These are phyloP conservation scores for Meghimatium bilineatum DNA, from an alignment of 2,888 invertebrate species.

Conservation along the genomic window DNA sequence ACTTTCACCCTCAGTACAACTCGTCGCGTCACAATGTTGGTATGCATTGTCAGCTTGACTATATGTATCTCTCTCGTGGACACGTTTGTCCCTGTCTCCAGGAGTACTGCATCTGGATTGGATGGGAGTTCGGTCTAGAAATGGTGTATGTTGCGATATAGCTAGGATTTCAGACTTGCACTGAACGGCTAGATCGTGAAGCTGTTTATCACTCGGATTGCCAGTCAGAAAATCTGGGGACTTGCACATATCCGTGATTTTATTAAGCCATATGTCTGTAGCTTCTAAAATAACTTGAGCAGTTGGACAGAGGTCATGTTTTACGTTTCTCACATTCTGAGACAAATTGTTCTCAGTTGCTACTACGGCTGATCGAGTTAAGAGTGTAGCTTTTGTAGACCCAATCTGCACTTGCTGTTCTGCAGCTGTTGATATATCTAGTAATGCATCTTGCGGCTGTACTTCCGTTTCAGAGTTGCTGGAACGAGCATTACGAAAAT, in stretches of 20 bases:
- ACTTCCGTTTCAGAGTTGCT: neutral
- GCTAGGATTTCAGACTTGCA: slow-evolving; percentile 38
- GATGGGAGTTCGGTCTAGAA: neutral
- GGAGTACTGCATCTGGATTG: neutral
- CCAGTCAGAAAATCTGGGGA: neutral
- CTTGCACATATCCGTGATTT: slow-evolving; percentile 34
- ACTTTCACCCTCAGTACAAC: neutral
- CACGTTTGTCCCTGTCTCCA: neutral
- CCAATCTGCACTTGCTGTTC: neutral
- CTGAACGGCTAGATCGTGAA: slow-evolving; percentile 11
- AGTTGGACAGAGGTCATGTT: neutral
- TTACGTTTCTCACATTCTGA: neutral
- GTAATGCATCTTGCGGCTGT: no score
- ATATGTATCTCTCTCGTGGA: neutral
- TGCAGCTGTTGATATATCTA: neutral
- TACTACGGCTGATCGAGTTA: neutral
- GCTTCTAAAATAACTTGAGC: slow-evolving; percentile 34
- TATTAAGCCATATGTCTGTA: slow-evolving; percentile 33
- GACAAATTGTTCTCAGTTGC: neutral
- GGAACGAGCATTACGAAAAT: no score
- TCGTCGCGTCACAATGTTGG: neutral
- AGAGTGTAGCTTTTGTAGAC: neutral
- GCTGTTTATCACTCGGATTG: neutral
- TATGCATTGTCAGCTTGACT: neutral
- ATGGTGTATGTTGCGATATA: neutral